Evolutionary conservation across 2,888 invertebrate genomes (phyloP).

Genomic region (Dendrolimus pini): DNA sequence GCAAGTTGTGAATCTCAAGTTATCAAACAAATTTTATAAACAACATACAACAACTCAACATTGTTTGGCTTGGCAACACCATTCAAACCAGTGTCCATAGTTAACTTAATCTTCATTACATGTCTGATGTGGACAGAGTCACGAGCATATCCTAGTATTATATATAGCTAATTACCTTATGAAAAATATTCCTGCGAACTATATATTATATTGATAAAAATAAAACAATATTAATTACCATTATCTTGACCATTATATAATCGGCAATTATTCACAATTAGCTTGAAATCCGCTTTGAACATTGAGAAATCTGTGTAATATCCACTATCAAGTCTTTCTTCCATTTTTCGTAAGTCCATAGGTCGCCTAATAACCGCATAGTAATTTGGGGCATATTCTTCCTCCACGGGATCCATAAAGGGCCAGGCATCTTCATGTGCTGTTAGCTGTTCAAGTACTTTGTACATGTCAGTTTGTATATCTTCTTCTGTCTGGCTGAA

Average conservation of each 20-base stretch:
- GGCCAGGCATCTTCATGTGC: constrained; percentile 96
- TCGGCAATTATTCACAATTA: constrained; percentile 94
- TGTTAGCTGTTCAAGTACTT: constrained; percentile 91
- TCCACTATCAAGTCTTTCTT: constrained; percentile 88
- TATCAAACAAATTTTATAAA: too few species aligned
- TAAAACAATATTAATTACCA: constrained; percentile 73
- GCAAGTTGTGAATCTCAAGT: too few species aligned
- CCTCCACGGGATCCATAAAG: constrained; percentile 94
- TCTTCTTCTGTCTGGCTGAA: constrained; percentile 90
- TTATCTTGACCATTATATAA: constrained; percentile 95
- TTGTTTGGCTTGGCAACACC: too few species aligned
- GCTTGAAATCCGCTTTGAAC: constrained; percentile 91
- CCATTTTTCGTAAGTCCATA: constrained; percentile 93
- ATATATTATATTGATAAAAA: too few species aligned
- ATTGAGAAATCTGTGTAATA: constrained; percentile 86
- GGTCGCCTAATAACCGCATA: constrained; percentile 86
- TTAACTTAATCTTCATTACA: too few species aligned
- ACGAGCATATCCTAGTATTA: too few species aligned
- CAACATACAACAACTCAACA: too few species aligned
- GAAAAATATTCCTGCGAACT: too few species aligned
- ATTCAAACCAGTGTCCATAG: too few species aligned
- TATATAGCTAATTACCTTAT: too few species aligned
- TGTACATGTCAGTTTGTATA: constrained; percentile 92
- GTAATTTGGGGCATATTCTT: constrained; percentile 93
- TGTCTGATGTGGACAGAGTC: too few species aligned